Conservation (phyloP, 2,113 vertebrate genomes). For the Mesitornis unicolor region DNA sequence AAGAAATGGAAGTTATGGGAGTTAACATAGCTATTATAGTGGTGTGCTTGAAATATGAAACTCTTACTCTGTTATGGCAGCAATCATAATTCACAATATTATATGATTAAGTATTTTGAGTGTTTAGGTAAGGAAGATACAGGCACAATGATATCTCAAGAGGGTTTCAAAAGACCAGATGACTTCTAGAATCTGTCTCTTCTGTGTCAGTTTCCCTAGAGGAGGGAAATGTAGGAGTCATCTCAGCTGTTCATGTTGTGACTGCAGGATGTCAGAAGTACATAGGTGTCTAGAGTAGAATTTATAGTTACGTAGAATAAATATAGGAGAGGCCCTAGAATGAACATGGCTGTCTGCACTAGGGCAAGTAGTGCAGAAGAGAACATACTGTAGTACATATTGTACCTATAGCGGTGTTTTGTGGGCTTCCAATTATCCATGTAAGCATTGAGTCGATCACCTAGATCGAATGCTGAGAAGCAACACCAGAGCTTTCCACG, state of each 20-base stretch:
- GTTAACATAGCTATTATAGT: not conserved
- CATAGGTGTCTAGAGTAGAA: not conserved
- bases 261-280: not conserved
- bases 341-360: not conserved
- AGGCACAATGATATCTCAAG: not conserved
- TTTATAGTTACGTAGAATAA: not conserved
- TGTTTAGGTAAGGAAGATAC: not conserved
- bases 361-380: not conserved
- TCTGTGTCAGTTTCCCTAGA: not conserved
- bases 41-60: not conserved
- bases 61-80: not conserved
- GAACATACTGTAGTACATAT: too few relatives aligned
- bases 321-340: not conserved
- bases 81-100: not conserved
- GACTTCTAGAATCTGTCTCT: not conserved
- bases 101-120: not conserved
- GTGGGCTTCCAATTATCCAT: not conserved
- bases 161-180: not conserved
- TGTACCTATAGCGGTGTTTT: not conserved
- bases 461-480: not conserved
- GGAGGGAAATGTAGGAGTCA: not conserved
- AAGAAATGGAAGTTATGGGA: not conserved
- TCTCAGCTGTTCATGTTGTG: not conserved
- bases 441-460: not conserved
- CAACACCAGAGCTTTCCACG: not conserved